Evolutionary conservation across 2,888 invertebrate genomes (phyloP).

Genomic region (Andrena hattorfiana): DNA sequence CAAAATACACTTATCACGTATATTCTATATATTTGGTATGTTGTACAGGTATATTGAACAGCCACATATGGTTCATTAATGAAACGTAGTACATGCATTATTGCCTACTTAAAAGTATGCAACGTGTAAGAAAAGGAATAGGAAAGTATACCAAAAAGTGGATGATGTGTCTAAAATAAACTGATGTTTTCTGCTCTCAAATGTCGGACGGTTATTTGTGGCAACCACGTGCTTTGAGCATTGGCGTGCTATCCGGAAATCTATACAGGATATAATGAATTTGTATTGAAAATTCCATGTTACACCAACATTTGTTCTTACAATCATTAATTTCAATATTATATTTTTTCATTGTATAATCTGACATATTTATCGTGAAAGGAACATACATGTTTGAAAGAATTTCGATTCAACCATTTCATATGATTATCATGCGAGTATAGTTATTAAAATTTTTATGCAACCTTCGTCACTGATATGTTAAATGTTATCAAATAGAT

Average conservation of each 20-base stretch:
- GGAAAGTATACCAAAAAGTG: constrained; percentile 13
- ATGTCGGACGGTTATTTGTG: constrained; percentile 74
- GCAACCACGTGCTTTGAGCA: constrained; percentile 71
- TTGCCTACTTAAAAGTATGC: neutral
- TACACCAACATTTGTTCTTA: neutral
- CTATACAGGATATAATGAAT: constrained; percentile 41
- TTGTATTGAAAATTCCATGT: constrained; percentile 16
- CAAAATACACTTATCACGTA: neutral
- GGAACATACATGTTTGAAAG: neutral
- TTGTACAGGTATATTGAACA: neutral
- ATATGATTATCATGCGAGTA: neutral
- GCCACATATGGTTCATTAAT: neutral
- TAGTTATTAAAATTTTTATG: too few species aligned
- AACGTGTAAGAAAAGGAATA: neutral
- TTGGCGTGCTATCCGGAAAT: constrained; percentile 51
- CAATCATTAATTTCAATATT: neutral
- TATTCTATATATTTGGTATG: neutral
- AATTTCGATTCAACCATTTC: neutral
- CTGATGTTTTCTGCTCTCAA: constrained; percentile 58
- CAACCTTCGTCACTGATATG: neutral
- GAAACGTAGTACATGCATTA: neutral
- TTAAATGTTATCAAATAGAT: neutral
- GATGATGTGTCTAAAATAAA: constrained; percentile 31
- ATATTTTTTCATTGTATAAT: neutral
- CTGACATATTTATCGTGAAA: neutral